These are phyloP conservation scores for Peromyscus eremicus DNA, from an alignment of 2,797 vertebrate species.

Conservation along the genomic window DNA sequence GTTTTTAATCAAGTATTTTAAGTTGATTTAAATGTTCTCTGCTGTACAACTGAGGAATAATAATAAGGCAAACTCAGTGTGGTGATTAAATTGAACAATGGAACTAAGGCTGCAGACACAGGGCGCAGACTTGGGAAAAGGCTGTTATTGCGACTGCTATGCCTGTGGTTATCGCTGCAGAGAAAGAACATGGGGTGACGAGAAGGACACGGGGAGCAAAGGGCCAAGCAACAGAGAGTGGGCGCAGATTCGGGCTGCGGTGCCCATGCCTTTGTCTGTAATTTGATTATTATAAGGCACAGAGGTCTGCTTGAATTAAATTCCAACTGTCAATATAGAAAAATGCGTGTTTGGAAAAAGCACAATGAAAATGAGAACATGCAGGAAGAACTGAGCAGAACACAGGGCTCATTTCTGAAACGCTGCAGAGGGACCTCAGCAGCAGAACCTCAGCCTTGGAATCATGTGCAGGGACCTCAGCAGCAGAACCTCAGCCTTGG, in stretches of 20 bases:
- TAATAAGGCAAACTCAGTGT: not conserved
- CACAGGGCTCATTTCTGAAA: not conserved
- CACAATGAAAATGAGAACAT: not conserved
- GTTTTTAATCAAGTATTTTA: not conserved
- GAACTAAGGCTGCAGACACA: not conserved
- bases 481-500: no score
- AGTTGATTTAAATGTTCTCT: not conserved
- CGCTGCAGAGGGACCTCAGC: not conserved
- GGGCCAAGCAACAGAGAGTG: not conserved
- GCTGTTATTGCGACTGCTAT: no score
- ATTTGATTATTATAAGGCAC: not conserved
- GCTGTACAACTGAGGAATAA: conserved; percentile 5
- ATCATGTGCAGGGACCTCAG: not conserved
- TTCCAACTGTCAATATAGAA: conserved; percentile 12
- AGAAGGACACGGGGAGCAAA: not conserved
- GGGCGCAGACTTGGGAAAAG: not conserved
- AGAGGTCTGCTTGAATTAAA: conserved; percentile 26
- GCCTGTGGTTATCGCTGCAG: not conserved
- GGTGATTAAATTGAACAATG: not conserved
- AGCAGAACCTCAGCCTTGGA: not conserved
- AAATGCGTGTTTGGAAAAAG: not conserved
- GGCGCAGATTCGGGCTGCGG: not conserved
- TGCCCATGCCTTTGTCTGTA: not conserved
- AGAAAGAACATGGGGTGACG: not conserved
- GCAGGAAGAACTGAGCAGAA: not conserved